Evolutionary conservation across 2,797 vertebrate species (phyloP), one percentile per base, ranked within the genome.

Genomic region (Nothura maculosa): DNA sequence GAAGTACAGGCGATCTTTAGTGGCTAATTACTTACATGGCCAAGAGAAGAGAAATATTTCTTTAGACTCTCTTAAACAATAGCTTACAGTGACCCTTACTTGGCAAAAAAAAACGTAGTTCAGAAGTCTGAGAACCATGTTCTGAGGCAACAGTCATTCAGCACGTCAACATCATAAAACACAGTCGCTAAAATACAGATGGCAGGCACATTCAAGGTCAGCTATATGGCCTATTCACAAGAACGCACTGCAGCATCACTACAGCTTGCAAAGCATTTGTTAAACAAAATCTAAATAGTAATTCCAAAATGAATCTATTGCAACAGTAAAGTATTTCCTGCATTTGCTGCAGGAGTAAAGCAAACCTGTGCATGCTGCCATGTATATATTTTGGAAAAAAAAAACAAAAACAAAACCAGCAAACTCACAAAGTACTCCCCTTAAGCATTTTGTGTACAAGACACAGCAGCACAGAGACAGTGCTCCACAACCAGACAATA

Each of bases 331-430:
- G 7, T 4, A 9, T 22, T 69, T 69, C 47, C 47, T 30, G 13
- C 4, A 11, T 20, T 20, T 54, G 27, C 20, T 70, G 50, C n/a
- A 48, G 43, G 4, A 69, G 27, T 58, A 73, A 78, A 80, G 55
- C 17, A 81, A 45, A 79, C 32, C 13, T 64, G 5, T 68, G 21
- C 0, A 0, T 60, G 43, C 9, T n/a, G 8, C 9, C 1, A 0
- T 47, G 24, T 5, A 48, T 54, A 68, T 27, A 42, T 48, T 64
- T 27, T 73, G 38, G 10, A 10, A 20, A 22, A 22, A 22, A 22
- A 22, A 38, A 10, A 38, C 10, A 10, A 38, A 38, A 38, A 38
- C 40, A 43, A 17, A 43, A 43, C 14, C 42, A n/a, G 7, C 16
- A 18, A 9, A 40, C 36, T 18, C 47, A 1, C 40, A 1, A 40